Percentiles rank a stretch among this genome's conserved stretches.
Evolutionary conservation across 2,113 vertebrate species (phyloP).

Genomic region (Macquaria ambigua): DNA sequence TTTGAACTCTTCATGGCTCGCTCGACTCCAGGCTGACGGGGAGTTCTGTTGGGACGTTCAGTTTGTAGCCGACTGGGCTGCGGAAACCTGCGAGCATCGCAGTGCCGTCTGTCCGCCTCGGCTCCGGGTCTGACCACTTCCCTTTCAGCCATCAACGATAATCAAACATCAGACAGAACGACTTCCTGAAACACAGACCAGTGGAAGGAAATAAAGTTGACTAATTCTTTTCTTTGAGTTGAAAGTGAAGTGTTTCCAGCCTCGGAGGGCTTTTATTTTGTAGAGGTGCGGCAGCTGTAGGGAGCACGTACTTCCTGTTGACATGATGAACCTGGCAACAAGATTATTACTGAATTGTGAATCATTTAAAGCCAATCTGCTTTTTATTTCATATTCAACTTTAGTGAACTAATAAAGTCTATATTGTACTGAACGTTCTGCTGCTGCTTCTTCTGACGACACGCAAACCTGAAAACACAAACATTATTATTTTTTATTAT

Average conservation of each 20-base stretch:
- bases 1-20: conserved; percentile 29
- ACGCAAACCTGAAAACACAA: not conserved
- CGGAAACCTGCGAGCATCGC: conserved; percentile 25
- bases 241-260: conserved; percentile 22
- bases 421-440: conserved; percentile 77
- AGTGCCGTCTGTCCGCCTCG: conserved; percentile 16
- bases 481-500: too few species aligned
- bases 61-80: conserved; percentile 3
- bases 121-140: not conserved
- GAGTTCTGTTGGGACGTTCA: conserved; percentile 8
- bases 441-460: conserved; percentile 30
- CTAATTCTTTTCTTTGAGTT: not conserved
- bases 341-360: conserved; percentile 73
- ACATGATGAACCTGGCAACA: conserved; percentile 56
- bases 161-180: not conserved
- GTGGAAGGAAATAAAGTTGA: not conserved
- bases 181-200: not conserved
- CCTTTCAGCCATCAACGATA: not conserved
- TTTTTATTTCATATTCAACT: conserved; percentile 79
- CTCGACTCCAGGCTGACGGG: conserved; percentile 1
- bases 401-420: conserved; percentile 83
- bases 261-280: conserved; percentile 55
- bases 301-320: conserved; percentile 65
- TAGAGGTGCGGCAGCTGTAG: conserved; percentile 42
- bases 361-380: conserved; percentile 72